phyloP scores from a whole-genome alignment of 2,113 vertebrate genomes.

The Sceloporus tristichus region DNA sequence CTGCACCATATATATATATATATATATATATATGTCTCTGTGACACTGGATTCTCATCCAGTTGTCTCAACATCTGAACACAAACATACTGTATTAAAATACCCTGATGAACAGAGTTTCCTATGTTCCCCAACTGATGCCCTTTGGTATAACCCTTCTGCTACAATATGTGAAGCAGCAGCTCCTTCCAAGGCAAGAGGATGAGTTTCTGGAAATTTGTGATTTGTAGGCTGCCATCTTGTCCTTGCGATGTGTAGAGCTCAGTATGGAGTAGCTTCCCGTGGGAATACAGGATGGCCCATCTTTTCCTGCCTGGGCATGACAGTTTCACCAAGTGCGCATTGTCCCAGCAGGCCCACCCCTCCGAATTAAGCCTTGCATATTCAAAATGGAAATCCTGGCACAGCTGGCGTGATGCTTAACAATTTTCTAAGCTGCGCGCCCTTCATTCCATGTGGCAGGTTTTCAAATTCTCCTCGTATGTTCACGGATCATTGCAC shows the following conservation, averaged over 20 bases:
- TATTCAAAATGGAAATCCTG: constrained; percentile 57
- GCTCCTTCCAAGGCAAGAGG: neutral
- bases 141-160: neutral
- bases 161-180: neutral
- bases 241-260: too few species aligned
- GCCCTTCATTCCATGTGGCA: constrained; percentile 59
- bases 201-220: too few species aligned
- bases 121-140: neutral
- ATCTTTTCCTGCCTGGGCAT: constrained; percentile 16
- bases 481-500: constrained; percentile 60
- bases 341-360: constrained; percentile 27
- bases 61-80: neutral
- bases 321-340: neutral
- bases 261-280: neutral
- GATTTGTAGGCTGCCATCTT: neutral
- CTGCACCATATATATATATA: too few species aligned
- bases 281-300: neutral
- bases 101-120: neutral
- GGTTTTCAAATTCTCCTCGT: constrained; percentile 60
- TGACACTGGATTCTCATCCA: neutral
- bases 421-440: constrained; percentile 51
- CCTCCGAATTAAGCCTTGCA: constrained; percentile 23
- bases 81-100: neutral
- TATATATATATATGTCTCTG: too few species aligned
- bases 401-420: constrained; percentile 45